Evolutionary conservation across 2,113 vertebrate genomes (phyloP).

Genomic region (Sorex araneus): DNA sequence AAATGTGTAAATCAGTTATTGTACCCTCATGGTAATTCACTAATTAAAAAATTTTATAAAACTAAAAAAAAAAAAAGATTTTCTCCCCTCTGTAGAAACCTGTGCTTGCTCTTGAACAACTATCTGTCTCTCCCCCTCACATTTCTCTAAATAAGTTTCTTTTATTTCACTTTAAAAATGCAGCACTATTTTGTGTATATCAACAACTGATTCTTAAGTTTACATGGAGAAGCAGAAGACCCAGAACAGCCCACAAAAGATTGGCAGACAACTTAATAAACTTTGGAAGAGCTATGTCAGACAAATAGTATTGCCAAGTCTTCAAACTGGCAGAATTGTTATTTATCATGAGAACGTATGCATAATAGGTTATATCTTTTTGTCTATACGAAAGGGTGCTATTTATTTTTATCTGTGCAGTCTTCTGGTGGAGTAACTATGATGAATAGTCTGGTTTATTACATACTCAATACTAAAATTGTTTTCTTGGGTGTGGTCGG

Average conservation of each 20-base stretch:
- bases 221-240: background rate
- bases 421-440: background rate
- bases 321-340: background rate
- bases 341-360: background rate
- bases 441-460: background rate
- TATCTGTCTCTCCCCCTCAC: no score
- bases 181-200: background rate
- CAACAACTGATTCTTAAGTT: conserved; percentile 11
- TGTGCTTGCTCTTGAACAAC: no score
- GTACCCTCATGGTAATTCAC: no score
- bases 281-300: background rate
- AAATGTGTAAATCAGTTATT: no score
- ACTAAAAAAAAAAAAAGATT: no score
- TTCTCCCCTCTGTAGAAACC: no score
- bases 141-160: no score
- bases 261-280: background rate
- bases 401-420: background rate
- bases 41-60: no score
- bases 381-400: background rate
- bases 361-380: background rate
- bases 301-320: background rate
- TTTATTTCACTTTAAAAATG: no score
- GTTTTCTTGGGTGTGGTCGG: no score
- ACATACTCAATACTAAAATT: background rate
- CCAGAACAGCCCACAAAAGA: background rate